Conservation (phyloP, 2,888 invertebrate genomes). For the Acrocyrtus sp. region DNA sequence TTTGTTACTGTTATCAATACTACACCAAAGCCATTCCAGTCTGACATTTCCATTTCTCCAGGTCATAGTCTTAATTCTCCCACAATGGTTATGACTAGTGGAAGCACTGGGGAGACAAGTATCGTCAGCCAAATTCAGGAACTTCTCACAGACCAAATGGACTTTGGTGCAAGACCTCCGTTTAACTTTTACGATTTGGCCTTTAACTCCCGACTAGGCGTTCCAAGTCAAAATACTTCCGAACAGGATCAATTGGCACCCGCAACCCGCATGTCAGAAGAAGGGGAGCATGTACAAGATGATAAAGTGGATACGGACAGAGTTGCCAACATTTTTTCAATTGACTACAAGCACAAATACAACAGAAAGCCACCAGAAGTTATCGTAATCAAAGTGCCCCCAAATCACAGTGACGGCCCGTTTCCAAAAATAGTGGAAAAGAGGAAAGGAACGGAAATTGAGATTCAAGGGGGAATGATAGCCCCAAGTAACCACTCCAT, state of each 20-base stretch:
- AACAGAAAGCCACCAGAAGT: slow-evolving; percentile 20
- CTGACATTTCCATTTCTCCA: neutral
- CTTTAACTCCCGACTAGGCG: slow-evolving; percentile 13
- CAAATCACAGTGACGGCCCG: slow-evolving; percentile 32
- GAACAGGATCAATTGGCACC: slow-evolving; percentile 10
- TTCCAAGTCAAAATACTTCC: neutral
- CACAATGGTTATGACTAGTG: neutral
- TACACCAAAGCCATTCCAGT: slow-evolving; percentile 15
- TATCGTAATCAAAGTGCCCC: slow-evolving; percentile 36
- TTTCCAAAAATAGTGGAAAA: slow-evolving; percentile 33
- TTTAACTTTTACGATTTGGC: slow-evolving; percentile 12
- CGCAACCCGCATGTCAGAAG: neutral
- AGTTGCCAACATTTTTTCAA: slow-evolving; percentile 33
- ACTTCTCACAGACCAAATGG: slow-evolving; percentile 30
- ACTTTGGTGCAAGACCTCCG: slow-evolving; percentile 30
- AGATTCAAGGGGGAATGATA: neutral
- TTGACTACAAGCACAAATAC: slow-evolving; percentile 23
- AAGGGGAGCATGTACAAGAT: too few species aligned
- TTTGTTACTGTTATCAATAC: slow-evolving; percentile 21
- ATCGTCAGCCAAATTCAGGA: slow-evolving; percentile 29
- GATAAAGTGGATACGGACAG: slow-evolving; percentile 21
- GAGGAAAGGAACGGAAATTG: slow-evolving; percentile 4
- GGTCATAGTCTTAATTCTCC: neutral
- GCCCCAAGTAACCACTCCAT: neutral
- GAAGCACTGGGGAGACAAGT: neutral